Conservation (phyloP, 2,888 invertebrate genomes). For the Acrobeloides nanus region DNA sequence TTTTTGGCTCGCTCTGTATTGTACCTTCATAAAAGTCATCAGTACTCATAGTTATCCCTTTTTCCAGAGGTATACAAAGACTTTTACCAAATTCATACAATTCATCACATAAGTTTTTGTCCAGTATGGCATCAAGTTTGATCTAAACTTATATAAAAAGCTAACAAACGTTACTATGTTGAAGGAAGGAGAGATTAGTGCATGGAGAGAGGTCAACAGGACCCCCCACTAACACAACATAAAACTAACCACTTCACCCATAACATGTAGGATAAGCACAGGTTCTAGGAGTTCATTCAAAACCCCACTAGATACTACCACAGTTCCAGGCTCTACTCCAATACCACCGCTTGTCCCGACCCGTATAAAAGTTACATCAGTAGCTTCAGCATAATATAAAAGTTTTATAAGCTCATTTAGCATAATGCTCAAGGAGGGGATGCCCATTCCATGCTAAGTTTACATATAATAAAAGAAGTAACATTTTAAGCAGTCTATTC, state of each 20-base stretch:
- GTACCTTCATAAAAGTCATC: conserved; percentile 91
- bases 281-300: too few relatives aligned
- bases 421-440: conserved; percentile 86
- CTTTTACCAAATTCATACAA: conserved; percentile 64
- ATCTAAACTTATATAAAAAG: too few relatives aligned
- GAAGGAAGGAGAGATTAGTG: too few relatives aligned
- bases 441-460: conserved; percentile 90
- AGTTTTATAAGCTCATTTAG: conserved; percentile 92
- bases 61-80: conserved; percentile 64
- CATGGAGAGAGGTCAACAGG: too few relatives aligned
- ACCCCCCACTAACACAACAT: too few relatives aligned
- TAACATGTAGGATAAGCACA: too few relatives aligned
- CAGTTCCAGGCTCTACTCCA: conserved; percentile 66
- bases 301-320: conserved; percentile 83
- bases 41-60: conserved; percentile 89
- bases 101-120: conserved; percentile 72
- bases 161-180: too few relatives aligned
- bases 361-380: conserved; percentile 78
- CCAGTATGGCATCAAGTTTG: conserved; percentile 73
- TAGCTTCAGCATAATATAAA: conserved; percentile 81
- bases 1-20: too few relatives aligned
- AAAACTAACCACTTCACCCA: conserved; percentile 54
- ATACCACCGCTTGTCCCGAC: conserved; percentile 76
- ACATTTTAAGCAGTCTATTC: too few relatives aligned
- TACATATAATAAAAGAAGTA: too few relatives aligned